Evolutionary conservation across 2,888 invertebrate species (phyloP).

Genomic region (Pollenia amentaria): DNA sequence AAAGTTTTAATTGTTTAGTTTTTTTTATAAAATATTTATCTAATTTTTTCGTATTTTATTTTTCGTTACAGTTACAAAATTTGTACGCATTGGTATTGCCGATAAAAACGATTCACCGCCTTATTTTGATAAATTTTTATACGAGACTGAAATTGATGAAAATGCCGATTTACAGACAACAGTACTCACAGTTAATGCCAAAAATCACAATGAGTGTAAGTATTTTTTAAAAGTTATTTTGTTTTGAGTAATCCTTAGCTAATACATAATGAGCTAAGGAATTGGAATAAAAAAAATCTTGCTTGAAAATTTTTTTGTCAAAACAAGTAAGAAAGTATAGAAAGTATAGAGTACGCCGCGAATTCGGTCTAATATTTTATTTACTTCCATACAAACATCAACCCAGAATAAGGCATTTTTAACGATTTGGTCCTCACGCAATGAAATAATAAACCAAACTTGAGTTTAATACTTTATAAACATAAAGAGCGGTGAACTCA

Average conservation of each 20-base stretch:
- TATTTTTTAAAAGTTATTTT: constrained; percentile 80
- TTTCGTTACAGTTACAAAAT: constrained; percentile 94
- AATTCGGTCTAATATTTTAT: too few species aligned
- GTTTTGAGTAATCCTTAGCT: neutral
- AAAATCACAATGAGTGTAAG: constrained; percentile 99
- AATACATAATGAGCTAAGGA: neutral
- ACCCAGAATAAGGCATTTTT: too few species aligned
- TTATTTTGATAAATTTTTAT: constrained; percentile 97
- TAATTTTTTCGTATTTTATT: constrained; percentile 46
- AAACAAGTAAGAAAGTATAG: too few species aligned
- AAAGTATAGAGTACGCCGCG: too few species aligned
- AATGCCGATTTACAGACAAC: constrained; percentile 98
- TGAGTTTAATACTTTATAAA: too few species aligned
- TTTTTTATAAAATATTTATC: constrained; percentile 8
- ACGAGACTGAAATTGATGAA: constrained; percentile 98
- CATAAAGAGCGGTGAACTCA: too few species aligned
- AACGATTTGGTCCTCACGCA: too few species aligned
- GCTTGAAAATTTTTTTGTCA: too few species aligned
- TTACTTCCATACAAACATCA: too few species aligned
- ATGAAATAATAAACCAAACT: too few species aligned
- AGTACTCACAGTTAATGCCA: constrained; percentile 98
- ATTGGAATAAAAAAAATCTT: too few species aligned
- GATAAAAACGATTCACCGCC: constrained; percentile 99
- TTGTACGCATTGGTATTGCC: constrained; percentile 98
- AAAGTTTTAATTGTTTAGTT: too few species aligned